Base-by-base conservation (phyloP, 2,113 vertebrate species). In the Poeciliopsis turrubarensis region DNA sequence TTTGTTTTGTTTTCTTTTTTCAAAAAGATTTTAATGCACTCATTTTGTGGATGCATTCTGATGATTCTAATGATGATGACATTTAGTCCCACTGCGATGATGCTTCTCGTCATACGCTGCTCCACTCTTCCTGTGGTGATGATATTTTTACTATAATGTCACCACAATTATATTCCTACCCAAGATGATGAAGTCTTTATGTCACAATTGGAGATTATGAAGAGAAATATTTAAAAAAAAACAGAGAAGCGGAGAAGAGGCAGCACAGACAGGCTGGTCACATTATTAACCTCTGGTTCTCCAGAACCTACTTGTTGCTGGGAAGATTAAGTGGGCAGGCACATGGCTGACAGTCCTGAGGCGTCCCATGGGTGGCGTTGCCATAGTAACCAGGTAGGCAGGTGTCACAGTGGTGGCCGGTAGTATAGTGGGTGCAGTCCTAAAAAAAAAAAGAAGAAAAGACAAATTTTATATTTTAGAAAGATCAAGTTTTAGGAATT, bases 361-460 rank as follows among this genome's bases (percentile, higher is more conserved):
- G 75, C 81, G 91, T 87, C 73, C 91, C 87, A 4, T 1, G 81
- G 77, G 86, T 91, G 84, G 90, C 84, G 27, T 90, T 83, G 12
- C 92, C 92, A 27, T 89, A 93, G 83, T 80, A 91, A 80, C 92
- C 90, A 69, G 73, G 80, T 72, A 86, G 83, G 54, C 92, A 93
- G 75, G 79, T 71, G 51, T 90, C 91, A 79, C 92, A 93, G 73
- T 86, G 62, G 8, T 75, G 81, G 61, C 92, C 91, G 0, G 34
- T 66, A 4, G 92, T 93, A 75, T 74, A 57, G 77, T 93, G 87
- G 70, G 47, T 69, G 39, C 92, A 93, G 51, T 87, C 88, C 92
- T 93, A 54, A 1, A 61, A 26, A 61, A 54, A 57, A 72, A 2
- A 54, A 57, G 70, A 2, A 34, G 8, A 34, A 34, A 34, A 34